These are phyloP conservation scores for Blera fallax DNA, from an alignment of 2,888 invertebrate species.

Conservation along the genomic window DNA sequence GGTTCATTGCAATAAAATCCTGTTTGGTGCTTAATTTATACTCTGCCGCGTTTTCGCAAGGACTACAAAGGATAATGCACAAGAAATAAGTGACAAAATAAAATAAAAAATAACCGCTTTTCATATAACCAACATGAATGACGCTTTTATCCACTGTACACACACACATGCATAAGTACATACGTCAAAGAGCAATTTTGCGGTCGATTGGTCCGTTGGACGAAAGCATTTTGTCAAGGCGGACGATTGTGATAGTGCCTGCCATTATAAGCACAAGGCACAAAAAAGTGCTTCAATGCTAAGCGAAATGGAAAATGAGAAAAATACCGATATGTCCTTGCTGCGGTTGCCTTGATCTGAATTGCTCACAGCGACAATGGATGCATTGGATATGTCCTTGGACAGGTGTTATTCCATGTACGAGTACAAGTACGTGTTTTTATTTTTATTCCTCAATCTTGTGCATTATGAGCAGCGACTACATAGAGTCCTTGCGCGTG, in stretches of 20 bases:
- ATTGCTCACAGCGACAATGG: background rate
- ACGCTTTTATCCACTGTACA: background rate
- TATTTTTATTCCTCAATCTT: slow-evolving; percentile 1
- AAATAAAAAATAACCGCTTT: too few relatives aligned
- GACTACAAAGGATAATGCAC: background rate
- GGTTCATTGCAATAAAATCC: background rate
- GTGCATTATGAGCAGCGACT: background rate
- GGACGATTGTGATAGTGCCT: background rate
- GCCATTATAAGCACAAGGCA: background rate
- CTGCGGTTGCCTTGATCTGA: background rate
- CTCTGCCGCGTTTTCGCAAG: background rate
- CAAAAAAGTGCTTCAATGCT: background rate
- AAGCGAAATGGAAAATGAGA: slow-evolving; percentile 22
- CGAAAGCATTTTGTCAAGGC: slow-evolving; percentile 19
- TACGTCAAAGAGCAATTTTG: slow-evolving; percentile 18
- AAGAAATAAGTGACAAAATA: background rate
- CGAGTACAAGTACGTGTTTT: background rate
- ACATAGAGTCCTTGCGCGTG: background rate
- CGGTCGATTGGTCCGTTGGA: slow-evolving; percentile 21
- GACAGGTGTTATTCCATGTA: background rate
- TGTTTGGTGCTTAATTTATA: background rate
- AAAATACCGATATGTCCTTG: background rate
- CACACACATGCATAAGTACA: background rate
- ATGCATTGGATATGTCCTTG: background rate
- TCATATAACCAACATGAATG: background rate